Conservation (phyloP, 2,113 vertebrate species). For the Excalfactoria chinensis region DNA sequence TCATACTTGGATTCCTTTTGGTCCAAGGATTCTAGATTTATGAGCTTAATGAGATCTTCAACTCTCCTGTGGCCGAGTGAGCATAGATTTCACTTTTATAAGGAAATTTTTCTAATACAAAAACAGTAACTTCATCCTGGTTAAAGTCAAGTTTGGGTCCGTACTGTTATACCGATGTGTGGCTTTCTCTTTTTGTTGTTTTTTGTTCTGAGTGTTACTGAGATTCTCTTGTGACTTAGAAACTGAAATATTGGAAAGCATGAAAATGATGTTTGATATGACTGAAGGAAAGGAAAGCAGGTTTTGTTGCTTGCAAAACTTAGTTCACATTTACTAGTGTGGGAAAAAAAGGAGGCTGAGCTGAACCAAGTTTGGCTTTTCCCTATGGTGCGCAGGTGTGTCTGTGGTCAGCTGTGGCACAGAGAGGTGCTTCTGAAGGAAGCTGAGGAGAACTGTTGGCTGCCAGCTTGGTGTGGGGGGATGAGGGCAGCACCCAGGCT, state of each 20-base stretch:
- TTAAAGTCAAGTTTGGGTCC: neutral
- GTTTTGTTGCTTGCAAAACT: neutral
- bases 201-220: neutral
- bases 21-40: neutral
- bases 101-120: neutral
- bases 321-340: neutral
- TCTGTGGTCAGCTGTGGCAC: neutral
- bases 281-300: neutral
- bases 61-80: neutral
- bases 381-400: neutral
- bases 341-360: neutral
- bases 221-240: neutral
- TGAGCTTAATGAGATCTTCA: neutral
- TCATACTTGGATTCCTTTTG: neutral
- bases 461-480: fast-evolving
- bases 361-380: neutral
- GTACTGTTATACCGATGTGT: no score
- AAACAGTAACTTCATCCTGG: neutral
- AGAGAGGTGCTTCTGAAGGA: neutral
- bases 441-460: neutral
- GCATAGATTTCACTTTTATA: neutral
- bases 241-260: neutral
- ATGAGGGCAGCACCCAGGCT: neutral
- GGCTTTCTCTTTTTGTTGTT: neutral
- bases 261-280: neutral